Evolutionary conservation across 2,888 invertebrate genomes (phyloP), one percentile per base, ranked within the genome.

Genomic region (Epsilonema sp.): DNA sequence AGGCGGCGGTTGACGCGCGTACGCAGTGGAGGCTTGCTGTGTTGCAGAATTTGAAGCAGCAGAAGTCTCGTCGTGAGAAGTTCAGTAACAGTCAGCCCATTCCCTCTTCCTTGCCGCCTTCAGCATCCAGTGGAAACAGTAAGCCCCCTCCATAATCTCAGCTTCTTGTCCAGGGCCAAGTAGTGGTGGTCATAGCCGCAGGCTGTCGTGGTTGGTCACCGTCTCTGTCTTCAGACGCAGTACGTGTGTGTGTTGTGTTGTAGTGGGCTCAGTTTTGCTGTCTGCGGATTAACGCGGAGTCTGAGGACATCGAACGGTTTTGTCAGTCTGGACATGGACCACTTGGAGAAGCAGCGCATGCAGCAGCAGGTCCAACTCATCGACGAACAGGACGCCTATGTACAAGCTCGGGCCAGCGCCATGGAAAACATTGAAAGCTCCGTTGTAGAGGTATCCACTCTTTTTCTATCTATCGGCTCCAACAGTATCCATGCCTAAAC

Each of bases 341-440:
- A 75, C 51, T 68, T 50, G 45, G 45, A 31, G 25, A 65, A 61
- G 55, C 69, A 50, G 65, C 72, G 54, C 64, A 56, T 63, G 52
- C 73, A 70, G 65, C 73, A 75, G 58, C 77, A 71, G 52, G 52
- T 69, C 50, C 63, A 79, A 56, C 72, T 81, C 41, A 72, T 82
- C 58, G 79, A 83, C 60, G 83, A 86, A 68, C 81, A 72, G 67
- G 87, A 90, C 62, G 75, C 79, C 42, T 94, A 92, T 70, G 76
- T 90, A 37, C 82, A 84, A 61, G 81, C 80, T 60, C 75, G 97
- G 58, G 89, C 89, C 37, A 89, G 90, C 66, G 89, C 94, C 1
- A 94, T 97, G 92, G 89, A 94, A 67, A 90, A 84, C 65, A 97
- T 99, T 62, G 97, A 99, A 70, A 84, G 86, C 44, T 94, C 94